Evolutionary conservation across 2,888 invertebrate genomes (phyloP).

Genomic region (Hypomecis punctinalis): DNA sequence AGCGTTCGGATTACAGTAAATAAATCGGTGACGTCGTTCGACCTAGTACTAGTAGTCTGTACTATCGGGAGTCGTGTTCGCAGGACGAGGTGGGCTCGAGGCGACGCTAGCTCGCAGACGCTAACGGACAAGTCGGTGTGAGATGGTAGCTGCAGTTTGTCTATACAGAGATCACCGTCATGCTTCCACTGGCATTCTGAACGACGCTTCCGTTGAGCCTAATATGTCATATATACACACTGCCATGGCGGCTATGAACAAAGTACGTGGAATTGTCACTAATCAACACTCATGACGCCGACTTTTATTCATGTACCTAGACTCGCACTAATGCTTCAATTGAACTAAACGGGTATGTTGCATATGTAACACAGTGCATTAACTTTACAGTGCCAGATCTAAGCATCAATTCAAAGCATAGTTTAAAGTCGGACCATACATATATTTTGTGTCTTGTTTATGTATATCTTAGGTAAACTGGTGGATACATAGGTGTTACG

Average conservation of each 20-base stretch:
- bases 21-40: slow-evolving; percentile 73
- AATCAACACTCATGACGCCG: slow-evolving; percentile 37
- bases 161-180: slow-evolving; percentile 77
- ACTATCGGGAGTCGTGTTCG: slow-evolving; percentile 71
- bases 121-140: slow-evolving; percentile 71
- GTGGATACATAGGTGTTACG: slow-evolving; percentile 6
- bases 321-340: slow-evolving; percentile 40
- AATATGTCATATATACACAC: slow-evolving; percentile 32
- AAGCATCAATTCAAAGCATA: slow-evolving; percentile 44
- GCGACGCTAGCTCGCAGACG: slow-evolving; percentile 66
- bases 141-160: slow-evolving; percentile 83
- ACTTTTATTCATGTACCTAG: slow-evolving; percentile 24
- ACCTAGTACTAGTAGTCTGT: slow-evolving; percentile 77
- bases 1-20: slow-evolving; percentile 81
- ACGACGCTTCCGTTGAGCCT: slow-evolving; percentile 18
- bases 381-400: slow-evolving; percentile 75
- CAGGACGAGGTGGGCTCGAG: slow-evolving; percentile 57
- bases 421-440: slow-evolving; percentile 30
- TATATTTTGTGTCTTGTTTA: slow-evolving; percentile 8
- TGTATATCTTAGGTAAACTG: neutral
- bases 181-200: slow-evolving; percentile 64
- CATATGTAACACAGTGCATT: slow-evolving; percentile 65
- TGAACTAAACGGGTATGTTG: slow-evolving; percentile 47
- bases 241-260: slow-evolving; percentile 38
- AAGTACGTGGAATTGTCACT: slow-evolving; percentile 20